These are phyloP conservation scores for Platalea minor DNA, from an alignment of 2,797 vertebrate genomes.

Conservation along the genomic window DNA sequence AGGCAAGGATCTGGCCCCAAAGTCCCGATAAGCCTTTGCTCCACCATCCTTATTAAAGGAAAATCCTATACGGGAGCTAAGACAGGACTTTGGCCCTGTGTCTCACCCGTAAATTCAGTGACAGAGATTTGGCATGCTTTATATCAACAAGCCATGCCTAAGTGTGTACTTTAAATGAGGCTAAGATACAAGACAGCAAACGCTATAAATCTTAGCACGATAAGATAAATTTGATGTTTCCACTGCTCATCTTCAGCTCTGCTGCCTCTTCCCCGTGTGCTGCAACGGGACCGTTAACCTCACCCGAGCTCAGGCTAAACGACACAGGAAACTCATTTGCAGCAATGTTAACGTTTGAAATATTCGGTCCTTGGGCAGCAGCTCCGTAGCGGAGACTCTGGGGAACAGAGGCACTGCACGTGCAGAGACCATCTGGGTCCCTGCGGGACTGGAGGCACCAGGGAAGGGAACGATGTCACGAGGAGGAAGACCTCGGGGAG, in stretches of 20 bases:
- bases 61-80: constrained; percentile 5
- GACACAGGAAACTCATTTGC: not conserved
- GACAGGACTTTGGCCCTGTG: not conserved
- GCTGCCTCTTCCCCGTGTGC: rapidly evolving
- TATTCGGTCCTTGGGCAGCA: not conserved
- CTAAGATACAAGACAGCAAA: not conserved
- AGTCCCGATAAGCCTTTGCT: constrained; percentile 18
- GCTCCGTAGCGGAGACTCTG: rapidly evolving
- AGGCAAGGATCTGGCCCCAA: constrained; percentile 25
- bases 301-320: not conserved
- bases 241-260: not conserved
- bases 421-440: not conserved
- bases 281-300: rapidly evolving
- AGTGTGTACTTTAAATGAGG: constrained; percentile 5
- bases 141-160: constrained; percentile 6
- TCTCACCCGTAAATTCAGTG: not conserved
- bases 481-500: not conserved
- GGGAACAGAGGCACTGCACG: rapidly evolving
- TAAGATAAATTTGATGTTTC: not conserved
- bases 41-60: not conserved
- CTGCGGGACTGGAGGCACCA: not conserved
- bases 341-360: not conserved
- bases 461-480: not conserved
- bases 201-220: not conserved
- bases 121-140: not conserved